These are phyloP conservation scores for Hippocampus mohnikei DNA, from an alignment of 2,113 vertebrate species.

Conservation along the genomic window DNA sequence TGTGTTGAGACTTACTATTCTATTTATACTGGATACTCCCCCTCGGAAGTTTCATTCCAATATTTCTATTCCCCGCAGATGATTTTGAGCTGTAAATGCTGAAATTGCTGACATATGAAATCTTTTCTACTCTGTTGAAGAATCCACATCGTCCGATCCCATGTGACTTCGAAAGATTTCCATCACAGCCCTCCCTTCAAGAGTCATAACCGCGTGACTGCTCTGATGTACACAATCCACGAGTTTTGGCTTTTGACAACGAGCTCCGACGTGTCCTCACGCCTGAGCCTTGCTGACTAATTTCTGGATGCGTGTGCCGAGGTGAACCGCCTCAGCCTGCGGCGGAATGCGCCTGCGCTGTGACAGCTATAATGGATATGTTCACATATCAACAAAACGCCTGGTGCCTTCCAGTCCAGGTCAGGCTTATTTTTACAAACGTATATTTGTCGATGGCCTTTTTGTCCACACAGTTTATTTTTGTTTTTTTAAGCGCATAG, in stretches of 20 bases:
- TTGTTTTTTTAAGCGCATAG: neutral
- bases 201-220: neutral
- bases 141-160: neutral
- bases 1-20: too few species aligned
- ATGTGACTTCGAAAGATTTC: neutral
- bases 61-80: too few species aligned
- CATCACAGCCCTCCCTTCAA: neutral
- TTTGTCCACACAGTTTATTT: neutral
- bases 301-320: slow-evolving; percentile 3
- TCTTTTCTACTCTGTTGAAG: too few species aligned
- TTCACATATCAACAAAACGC: slow-evolving; percentile 12
- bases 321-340: neutral
- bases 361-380: neutral
- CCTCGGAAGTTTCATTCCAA: too few species aligned
- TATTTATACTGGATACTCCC: too few species aligned
- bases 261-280: neutral
- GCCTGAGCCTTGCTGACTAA: neutral
- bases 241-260: neutral
- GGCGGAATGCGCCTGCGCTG: neutral
- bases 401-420: slow-evolving; percentile 4
- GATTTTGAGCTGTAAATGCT: too few species aligned
- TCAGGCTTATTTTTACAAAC: slow-evolving; percentile 5
- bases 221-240: neutral
- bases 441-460: neutral
- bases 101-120: too few species aligned